Percentiles rank a stretch among this genome's conserved stretches.
These are phyloP conservation scores for Actias luna DNA, from an alignment of 2,888 invertebrate species.

Conservation along the genomic window DNA sequence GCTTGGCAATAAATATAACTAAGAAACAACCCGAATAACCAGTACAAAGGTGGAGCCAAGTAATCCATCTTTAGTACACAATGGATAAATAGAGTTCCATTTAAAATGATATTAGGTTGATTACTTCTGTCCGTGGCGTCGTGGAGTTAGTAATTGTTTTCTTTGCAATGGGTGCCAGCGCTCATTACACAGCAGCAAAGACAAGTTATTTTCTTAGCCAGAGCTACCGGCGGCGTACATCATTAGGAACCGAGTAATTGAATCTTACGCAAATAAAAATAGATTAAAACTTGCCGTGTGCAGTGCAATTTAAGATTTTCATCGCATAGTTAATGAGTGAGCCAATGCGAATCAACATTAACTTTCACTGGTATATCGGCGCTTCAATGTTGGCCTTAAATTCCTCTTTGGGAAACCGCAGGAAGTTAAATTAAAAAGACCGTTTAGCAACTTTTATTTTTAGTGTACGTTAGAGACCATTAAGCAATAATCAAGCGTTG, in stretches of 20 bases:
- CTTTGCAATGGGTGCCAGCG: conserved; percentile 34
- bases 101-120: conserved; percentile 18
- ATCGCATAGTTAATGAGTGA: conserved; percentile 68
- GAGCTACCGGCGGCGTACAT: conserved; percentile 50
- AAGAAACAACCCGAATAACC: conserved; percentile 2
- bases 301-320: conserved; percentile 75
- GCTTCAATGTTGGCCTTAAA: conserved; percentile 65
- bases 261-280: conserved; percentile 72
- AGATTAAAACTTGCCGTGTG: conserved; percentile 59
- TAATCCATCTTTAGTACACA: conserved; percentile 14
- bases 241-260: conserved; percentile 66
- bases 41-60: background rate
- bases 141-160: conserved; percentile 39
- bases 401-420: conserved; percentile 69
- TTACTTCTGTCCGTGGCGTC: conserved; percentile 19
- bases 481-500: conserved; percentile 38
- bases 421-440: conserved; percentile 59
- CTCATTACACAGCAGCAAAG: conserved; percentile 48
- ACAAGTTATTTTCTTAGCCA: conserved; percentile 51
- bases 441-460: conserved; percentile 42
- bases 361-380: conserved; percentile 70
- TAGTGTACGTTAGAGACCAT: conserved; percentile 39
- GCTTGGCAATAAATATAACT: background rate
- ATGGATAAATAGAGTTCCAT: conserved; percentile 16
- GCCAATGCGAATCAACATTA: conserved; percentile 66